Evolutionary conservation across 2,113 vertebrate genomes (phyloP), one percentile per base, ranked within the genome.

Genomic region (Eubucco bourcierii): DNA sequence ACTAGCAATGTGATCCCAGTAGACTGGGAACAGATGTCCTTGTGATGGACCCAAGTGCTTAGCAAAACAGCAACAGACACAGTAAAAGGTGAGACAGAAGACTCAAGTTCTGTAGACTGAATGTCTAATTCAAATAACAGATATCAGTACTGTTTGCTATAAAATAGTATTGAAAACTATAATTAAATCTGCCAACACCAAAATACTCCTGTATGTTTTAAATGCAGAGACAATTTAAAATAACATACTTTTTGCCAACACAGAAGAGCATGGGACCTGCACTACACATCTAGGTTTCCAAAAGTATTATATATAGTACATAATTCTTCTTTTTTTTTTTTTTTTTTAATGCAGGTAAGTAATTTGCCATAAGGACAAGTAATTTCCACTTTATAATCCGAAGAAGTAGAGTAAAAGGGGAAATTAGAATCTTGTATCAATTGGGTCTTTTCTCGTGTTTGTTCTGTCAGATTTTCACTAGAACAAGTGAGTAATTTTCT

Each of bases 161-260:
- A 21, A 94, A 95, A 88, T 56, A 86, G 90, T 75, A 92, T 29
- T 65, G 78, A n/a, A 89, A 76, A 53, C n/a, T 90, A 46, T 47
- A 90, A 90, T 92, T 83, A 96, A 46, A 90, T 88, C 63, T 55
- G 37, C 13, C 12, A 77, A 76, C 9, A 58, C 6, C 7, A 64
- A 82, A 82, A 55, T 47, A 87, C 59, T 58, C 37, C 78, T 87
- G n/a, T 67, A 84, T 64, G 88, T 94, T 91, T 81, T 81, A 71
- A 16, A 31, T 53, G 74, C 81, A 67, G 81, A 91, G 87, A 78
- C 46, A 44, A 47, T 81, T 93, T 53, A 12, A 71, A 59, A 53
- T 50, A 67, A 75, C 21, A 10, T 12, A 71, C 20, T 53, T 65
- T 31, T 67, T 44, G 9, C 23, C 66, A 81, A 25, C 15, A 53